phyloP scores from a whole-genome alignment of 2,113 vertebrate genomes.

The Psilopsiagon aurifrons region DNA sequence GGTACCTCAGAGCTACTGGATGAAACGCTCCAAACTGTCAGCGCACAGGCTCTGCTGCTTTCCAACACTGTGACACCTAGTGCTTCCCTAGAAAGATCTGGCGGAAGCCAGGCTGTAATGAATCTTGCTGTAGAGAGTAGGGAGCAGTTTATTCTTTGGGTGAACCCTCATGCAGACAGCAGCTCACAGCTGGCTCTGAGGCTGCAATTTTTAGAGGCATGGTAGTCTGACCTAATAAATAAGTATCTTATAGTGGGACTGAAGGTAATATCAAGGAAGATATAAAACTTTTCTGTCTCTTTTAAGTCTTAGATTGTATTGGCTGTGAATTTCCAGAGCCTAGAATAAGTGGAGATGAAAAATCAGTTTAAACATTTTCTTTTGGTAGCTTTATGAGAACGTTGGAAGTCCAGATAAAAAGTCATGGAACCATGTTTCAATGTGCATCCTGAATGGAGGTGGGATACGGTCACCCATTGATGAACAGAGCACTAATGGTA shows the following conservation, averaged over 20 bases:
- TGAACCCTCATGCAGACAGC: background rate
- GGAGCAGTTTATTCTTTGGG: background rate
- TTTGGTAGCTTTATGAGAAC: slow-evolving; percentile 84
- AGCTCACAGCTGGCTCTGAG: background rate
- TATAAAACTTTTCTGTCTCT: background rate
- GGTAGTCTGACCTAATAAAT: background rate
- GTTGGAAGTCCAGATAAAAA: slow-evolving; percentile 67
- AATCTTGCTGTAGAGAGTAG: background rate
- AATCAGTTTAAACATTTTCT: background rate
- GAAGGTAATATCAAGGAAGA: background rate
- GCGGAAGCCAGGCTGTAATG: background rate
- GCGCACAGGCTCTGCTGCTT: background rate
- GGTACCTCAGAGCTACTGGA: background rate
- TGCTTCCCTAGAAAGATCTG: background rate
- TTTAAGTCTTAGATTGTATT: background rate
- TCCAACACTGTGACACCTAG: background rate
- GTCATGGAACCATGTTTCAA: slow-evolving; percentile 90
- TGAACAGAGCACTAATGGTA: slow-evolving; percentile 83
- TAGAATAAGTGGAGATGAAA: background rate
- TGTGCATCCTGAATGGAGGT: slow-evolving; percentile 88
- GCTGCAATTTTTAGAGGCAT: background rate
- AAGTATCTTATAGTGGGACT: background rate
- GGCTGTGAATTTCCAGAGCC: background rate
- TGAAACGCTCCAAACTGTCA: background rate
- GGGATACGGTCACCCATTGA: slow-evolving; percentile 85